Evolutionary conservation across 2,797 vertebrate species (phyloP).

Genomic region (Labroides dimidiatus): DNA sequence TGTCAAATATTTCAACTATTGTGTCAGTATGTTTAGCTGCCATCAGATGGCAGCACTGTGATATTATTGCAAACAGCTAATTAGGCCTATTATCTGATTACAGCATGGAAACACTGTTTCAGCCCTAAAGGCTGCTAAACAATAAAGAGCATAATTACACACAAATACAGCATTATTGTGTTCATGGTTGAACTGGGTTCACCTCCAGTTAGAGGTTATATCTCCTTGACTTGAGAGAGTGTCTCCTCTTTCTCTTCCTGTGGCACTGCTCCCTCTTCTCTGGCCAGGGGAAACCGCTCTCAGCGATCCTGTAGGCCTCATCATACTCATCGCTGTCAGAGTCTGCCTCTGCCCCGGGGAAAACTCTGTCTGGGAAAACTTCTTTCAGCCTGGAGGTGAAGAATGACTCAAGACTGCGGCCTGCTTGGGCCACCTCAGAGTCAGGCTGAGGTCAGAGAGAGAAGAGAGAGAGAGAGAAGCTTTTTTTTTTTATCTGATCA

Average conservation of each 20-base stretch:
- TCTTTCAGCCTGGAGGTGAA: conserved; percentile 91
- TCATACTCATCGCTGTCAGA: conserved; percentile 93
- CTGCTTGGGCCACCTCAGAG: conserved; percentile 97
- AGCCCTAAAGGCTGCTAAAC: conserved; percentile 13
- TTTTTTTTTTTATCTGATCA: conserved; percentile 7
- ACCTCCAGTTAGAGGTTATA: conserved; percentile 74
- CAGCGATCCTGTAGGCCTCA: conserved; percentile 78
- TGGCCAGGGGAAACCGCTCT: conserved; percentile 90
- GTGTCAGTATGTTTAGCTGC: conserved; percentile 41
- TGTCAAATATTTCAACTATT: conserved; percentile 17
- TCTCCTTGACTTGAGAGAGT: conserved; percentile 86
- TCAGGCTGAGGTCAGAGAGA: conserved; percentile 86
- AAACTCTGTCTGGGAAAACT: conserved; percentile 88
- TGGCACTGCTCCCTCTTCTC: conserved; percentile 90
- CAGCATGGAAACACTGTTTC: conserved; percentile 27
- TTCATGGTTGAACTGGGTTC: conserved; percentile 14
- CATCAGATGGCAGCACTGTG: conserved; percentile 63
- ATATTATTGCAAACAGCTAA: conserved; percentile 40
- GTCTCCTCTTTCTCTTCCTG: conserved; percentile 94
- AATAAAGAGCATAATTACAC: conserved; percentile 29
- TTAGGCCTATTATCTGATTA: conserved; percentile 23
- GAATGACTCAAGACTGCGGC: conserved; percentile 90
- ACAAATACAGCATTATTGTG: conserved; percentile 35
- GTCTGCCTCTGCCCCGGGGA: conserved; percentile 86
- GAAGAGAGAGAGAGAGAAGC: no score